phyloP scores from a whole-genome alignment of 2,113 vertebrate genomes.

The Hystrix cristata region DNA sequence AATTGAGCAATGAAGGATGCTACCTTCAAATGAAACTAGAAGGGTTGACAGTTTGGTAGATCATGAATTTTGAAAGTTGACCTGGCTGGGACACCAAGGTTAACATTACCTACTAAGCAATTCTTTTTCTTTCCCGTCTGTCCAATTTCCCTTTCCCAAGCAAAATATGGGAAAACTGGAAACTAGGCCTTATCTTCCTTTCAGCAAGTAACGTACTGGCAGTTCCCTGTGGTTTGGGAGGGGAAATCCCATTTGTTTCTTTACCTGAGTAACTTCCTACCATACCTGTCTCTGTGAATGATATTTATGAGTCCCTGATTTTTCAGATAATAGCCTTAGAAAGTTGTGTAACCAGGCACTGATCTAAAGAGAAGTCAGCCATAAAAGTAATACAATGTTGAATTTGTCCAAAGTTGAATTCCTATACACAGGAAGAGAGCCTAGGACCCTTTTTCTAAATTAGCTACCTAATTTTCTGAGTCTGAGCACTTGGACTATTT shows the following conservation, averaged over 20 bases:
- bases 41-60: neutral
- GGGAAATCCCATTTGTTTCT: slow-evolving; percentile 37
- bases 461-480: slow-evolving; percentile 75
- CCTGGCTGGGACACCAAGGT: slow-evolving; percentile 2
- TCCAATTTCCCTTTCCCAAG: neutral
- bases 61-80: slow-evolving; percentile 47
- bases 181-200: slow-evolving; percentile 41
- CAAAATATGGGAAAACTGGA: neutral
- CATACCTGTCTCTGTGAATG: slow-evolving; percentile 43
- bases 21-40: slow-evolving; percentile 46
- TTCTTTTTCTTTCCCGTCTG: neutral
- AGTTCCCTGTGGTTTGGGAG: slow-evolving; percentile 4
- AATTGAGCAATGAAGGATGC: neutral
- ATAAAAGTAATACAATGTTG: slow-evolving; percentile 47
- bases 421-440: slow-evolving; percentile 23
- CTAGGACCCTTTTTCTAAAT: slow-evolving; percentile 43
- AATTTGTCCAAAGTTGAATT: slow-evolving; percentile 61
- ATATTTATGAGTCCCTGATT: slow-evolving; percentile 46
- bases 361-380: slow-evolving; percentile 63
- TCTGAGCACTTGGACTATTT: slow-evolving; percentile 59
- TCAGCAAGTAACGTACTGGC: slow-evolving; percentile 53
- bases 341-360: slow-evolving; percentile 34
- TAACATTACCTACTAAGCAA: neutral
- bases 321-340: slow-evolving; percentile 57
- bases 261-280: slow-evolving; percentile 14